phyloP scores from a whole-genome alignment of 64 coral and sea anemone species.

The Acropora yongei region DNA sequence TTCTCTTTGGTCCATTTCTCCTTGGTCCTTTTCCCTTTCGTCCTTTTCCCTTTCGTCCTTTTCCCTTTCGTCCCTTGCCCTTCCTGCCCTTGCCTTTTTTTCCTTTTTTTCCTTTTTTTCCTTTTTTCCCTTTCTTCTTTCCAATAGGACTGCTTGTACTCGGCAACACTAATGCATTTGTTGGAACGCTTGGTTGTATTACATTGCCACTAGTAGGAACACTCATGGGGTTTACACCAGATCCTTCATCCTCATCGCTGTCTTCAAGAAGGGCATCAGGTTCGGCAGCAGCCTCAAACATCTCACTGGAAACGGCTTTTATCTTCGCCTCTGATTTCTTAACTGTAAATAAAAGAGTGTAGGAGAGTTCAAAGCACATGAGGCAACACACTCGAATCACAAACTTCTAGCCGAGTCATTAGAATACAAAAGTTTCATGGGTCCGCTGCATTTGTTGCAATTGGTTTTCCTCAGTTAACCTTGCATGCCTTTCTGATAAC shows the following conservation, averaged over 20 bases:
- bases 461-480: no score
- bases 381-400: no score
- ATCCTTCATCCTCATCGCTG: background rate
- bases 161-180: no score
- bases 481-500: no score
- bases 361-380: background rate
- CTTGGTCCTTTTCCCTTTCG: background rate
- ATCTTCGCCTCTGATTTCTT: background rate
- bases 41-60: background rate
- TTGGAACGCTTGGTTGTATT: no score
- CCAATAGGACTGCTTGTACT: background rate
- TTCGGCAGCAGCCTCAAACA: background rate
- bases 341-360: background rate
- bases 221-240: background rate
- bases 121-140: background rate
- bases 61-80: background rate
- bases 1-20: background rate
- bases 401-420: no score
- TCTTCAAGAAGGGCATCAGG: background rate
- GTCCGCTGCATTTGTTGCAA: no score
- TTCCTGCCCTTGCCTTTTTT: background rate
- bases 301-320: background rate
- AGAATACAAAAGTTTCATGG: no score
- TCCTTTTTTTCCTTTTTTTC: background rate
- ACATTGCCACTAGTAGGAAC: background rate